These are phyloP conservation scores for Leucania comma DNA, from an alignment of 2,888 invertebrate species.

Conservation along the genomic window DNA sequence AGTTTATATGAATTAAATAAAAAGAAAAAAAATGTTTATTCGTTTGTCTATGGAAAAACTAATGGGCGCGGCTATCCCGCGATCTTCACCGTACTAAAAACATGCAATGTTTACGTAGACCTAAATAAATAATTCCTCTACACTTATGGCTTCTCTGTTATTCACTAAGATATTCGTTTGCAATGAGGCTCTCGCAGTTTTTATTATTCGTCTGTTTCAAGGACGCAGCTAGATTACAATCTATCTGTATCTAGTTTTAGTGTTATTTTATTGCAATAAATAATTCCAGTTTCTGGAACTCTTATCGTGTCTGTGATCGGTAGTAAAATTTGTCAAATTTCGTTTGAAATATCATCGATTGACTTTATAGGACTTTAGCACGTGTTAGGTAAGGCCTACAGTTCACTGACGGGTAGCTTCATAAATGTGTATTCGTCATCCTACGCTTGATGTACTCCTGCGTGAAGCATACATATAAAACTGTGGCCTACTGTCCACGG, in stretches of 20 bases:
- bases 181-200: constrained; percentile 27
- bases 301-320: background rate
- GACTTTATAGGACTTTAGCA: background rate
- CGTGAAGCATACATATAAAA: no score
- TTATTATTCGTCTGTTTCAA: constrained; percentile 44
- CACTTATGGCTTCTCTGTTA: constrained; percentile 23
- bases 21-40: no score
- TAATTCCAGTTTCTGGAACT: constrained; percentile 13
- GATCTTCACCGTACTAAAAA: constrained; percentile 19
- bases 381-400: background rate
- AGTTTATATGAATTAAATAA: no score
- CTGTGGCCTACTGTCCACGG: no score
- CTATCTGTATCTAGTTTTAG: constrained; percentile 21
- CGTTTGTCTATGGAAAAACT: constrained; percentile 6
- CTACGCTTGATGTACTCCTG: no score
- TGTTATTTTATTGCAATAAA: constrained; percentile 9
- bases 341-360: background rate
- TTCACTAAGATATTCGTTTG: constrained; percentile 23
- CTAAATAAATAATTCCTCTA: constrained; percentile 44
- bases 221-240: constrained; percentile 15
- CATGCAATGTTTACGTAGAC: constrained; percentile 40
- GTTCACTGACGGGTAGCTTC: no score
- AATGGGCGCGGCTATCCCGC: background rate
- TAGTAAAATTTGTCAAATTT: background rate
- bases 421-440: no score